Evolutionary conservation across 2,888 invertebrate genomes (phyloP), one percentile per base, ranked within the genome.

Genomic region (Spicauda simplicius): DNA sequence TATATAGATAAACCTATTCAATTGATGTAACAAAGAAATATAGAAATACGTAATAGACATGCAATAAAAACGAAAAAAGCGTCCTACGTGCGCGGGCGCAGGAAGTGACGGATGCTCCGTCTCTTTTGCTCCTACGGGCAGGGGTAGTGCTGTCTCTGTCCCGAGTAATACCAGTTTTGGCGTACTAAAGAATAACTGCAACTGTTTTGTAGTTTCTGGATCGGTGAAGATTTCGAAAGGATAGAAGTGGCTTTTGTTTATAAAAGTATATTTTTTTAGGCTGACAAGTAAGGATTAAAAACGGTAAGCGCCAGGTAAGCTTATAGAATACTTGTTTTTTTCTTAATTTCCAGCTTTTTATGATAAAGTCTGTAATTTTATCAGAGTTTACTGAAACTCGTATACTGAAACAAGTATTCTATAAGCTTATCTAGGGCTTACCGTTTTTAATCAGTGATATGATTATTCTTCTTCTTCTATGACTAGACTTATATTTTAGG

Each of bases 131-230:
- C 74, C 33, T 33, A 53, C 25, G 57, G 57, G 64, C 58, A 68
- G 52, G 1, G 18, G 37, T 66, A 18, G 45, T 7, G 57, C 67
- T 70, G 71, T 82, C 77, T 73, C 77, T 74, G 72, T 77, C 79
- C 70, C 70, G 71, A 74, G 77, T 81, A 77, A 82, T 82, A 85
- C 86, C 86, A 85, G 86, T 86, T 86, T 85, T 82, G 80, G 80
- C 77, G 77, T 75, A 76, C 73, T 73, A 73, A 78, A 79, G 78
- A 78, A 79, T 81, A 79, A 81, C 81, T 81, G 79, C 77, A 78
- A 77, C 77, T 79, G 76, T 69, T 64, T 63, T 58, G 68, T 71
- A 76, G 79, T 64, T 64, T 55, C 68, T 71, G 76, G 79, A 74
- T 73, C 74, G 74, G 76, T 76, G 74, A 73, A 65, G 73, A 74